Evolutionary conservation across 1,140 invertebrate genomes (phyloP), one percentile per base, ranked within the genome.

Genomic region (Tribolium madens): DNA sequence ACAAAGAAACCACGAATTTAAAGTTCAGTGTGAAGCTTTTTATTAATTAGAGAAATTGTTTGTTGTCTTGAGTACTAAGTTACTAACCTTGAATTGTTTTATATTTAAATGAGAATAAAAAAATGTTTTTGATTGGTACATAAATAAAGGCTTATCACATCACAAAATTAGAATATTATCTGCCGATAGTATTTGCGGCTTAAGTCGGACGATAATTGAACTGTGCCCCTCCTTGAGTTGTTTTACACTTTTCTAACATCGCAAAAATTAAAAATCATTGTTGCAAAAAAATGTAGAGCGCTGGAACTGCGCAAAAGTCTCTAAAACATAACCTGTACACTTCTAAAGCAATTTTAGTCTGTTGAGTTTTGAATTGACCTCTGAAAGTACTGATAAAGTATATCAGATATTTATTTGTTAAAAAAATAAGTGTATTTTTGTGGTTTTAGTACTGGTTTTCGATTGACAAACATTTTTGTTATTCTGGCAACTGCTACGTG

Each of bases 401-500:
- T 64, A 64, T 64, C 21, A 64, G 57, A 64, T 64, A 64, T 21
- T 57, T 57, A 33, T 13, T 50, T 42, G 36, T 42, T 14, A 64
- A 64, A 64, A 57, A 64, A 33, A 64, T 33, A 64, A 64, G 57
- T 33, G n/a, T 6, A 33, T 50, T 50, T 47, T 50, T 50, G 48
- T 15, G 48, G 48, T 64, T 31, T 33, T 64, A 2, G 57, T 33
- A 14, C n/a, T 36, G 21, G 26, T 12, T 33, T 60, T 18, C 6
- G 14, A 18, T 12, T 42, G 26, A 64, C 57, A 64, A 64, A 33
- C 21, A 33, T 64, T 57, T 21, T n/a, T 57, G 9, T 57, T 57
- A 57, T 64, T 64, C 21, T 31, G 31, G 57, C 7, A 64, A 64
- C 31, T 42, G 42, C 47, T 76, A 80, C 76, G 74, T 78, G 76